Evolutionary conservation across 2,888 invertebrate species (phyloP).

Genomic region (Philereme transversata): DNA sequence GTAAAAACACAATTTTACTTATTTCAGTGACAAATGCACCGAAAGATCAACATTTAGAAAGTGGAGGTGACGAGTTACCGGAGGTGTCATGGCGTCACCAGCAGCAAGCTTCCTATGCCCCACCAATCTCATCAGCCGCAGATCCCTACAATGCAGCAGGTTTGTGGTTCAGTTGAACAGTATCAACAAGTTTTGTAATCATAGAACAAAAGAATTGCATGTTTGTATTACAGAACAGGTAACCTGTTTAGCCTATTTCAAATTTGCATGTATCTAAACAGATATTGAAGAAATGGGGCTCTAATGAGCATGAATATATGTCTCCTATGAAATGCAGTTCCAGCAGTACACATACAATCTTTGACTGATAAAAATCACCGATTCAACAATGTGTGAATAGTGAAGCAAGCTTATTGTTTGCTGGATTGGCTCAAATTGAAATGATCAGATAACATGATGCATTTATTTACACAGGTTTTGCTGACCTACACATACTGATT

Average conservation of each 20-base stretch:
- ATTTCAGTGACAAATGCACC: conserved; percentile 89
- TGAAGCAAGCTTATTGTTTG: conserved; percentile 6
- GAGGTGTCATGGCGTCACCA: conserved; percentile 91
- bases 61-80: conserved; percentile 88
- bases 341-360: neutral
- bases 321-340: neutral
- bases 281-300: conserved; percentile 1
- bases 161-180: conserved; percentile 52
- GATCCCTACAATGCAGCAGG: conserved; percentile 89
- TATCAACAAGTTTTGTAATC: too few species aligned
- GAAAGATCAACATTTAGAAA: conserved; percentile 89
- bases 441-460: conserved; percentile 10
- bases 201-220: too few species aligned
- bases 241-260: conserved; percentile 3
- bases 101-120: conserved; percentile 85
- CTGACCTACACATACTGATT: neutral
- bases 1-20: conserved; percentile 3
- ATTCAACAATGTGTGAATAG: conserved; percentile 12
- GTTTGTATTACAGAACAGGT: neutral
- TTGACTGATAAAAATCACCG: conserved; percentile 5
- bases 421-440: conserved; percentile 1
- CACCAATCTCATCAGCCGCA: conserved; percentile 87
- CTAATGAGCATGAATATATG: neutral
- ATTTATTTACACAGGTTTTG: conserved; percentile 4
- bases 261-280: conserved; percentile 10